These are phyloP conservation scores for Catharus fuscescens DNA, from an alignment of 2,113 vertebrate genomes.

Conservation along the genomic window DNA sequence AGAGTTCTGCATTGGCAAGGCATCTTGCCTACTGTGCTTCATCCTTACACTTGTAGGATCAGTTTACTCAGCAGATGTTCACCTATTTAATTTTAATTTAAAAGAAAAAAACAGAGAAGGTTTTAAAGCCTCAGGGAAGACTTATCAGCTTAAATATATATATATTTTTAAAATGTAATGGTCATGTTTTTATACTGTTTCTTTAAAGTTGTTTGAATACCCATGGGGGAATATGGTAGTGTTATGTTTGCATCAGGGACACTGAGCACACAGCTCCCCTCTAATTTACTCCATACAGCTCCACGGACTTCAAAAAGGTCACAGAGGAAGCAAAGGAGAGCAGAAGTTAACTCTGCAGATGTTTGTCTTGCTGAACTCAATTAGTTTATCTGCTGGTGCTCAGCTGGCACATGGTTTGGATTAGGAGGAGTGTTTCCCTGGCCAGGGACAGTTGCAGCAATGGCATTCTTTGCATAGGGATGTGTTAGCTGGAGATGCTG, in stretches of 20 bases:
- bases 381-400: neutral
- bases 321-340: neutral
- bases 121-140: neutral
- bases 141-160: neutral
- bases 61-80: neutral
- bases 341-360: neutral
- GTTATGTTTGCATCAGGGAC: neutral
- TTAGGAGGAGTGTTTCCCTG: neutral
- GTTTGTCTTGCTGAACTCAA: neutral
- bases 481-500: neutral
- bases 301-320: neutral
- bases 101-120: neutral
- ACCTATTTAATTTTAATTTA: neutral
- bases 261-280: neutral
- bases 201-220: neutral
- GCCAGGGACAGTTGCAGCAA: neutral
- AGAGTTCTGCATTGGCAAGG: neutral
- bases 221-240: neutral
- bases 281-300: neutral
- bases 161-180: neutral
- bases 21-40: neutral
- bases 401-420: neutral
- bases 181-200: neutral
- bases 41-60: neutral
- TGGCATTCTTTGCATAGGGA: neutral